A percentile compares a stretch with the other conserved stretches of the same genome.
Conservation (phyloP, 1,140 invertebrate genomes). For the Calliopsis andreniformis region DNA sequence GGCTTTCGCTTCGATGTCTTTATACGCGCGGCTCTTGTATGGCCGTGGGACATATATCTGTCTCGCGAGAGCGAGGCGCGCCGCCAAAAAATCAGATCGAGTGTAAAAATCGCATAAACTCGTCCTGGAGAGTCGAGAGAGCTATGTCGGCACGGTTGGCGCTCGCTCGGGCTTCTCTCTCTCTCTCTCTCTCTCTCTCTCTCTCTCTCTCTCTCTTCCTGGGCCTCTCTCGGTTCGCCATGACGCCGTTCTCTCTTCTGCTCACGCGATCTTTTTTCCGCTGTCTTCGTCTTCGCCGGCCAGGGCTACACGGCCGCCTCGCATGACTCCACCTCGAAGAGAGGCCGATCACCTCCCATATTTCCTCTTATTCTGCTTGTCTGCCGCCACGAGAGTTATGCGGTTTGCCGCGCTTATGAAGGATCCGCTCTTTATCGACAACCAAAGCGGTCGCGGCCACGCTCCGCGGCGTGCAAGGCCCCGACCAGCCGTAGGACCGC, state of each 20-base stretch:
- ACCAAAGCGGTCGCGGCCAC: constrained; percentile 57
- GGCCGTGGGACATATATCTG: constrained; percentile 81
- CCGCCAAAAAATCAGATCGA: constrained; percentile 83
- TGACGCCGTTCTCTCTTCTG: constrained; percentile 41
- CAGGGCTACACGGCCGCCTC: constrained; percentile 66
- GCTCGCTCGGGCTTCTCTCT: constrained; percentile 63
- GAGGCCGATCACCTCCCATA: constrained; percentile 81
- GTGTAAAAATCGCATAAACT: constrained; percentile 83
- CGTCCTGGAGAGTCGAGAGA: constrained; percentile 78
- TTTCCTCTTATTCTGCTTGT: constrained; percentile 79
- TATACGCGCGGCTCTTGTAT: constrained; percentile 81
- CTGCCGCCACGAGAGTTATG: constrained; percentile 74
- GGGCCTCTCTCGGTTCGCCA: constrained; percentile 22
- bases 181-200: constrained; percentile 41
- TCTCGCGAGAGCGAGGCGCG: constrained; percentile 80
- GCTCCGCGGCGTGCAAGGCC: not conserved
- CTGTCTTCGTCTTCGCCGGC: constrained; percentile 58
- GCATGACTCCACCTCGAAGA: constrained; percentile 76
- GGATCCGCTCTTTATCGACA: constrained; percentile 77
- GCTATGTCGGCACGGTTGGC: constrained; percentile 75
- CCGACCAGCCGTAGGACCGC: constrained; percentile 1
- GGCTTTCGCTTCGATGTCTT: constrained; percentile 81
- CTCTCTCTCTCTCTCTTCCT: constrained; percentile 26
- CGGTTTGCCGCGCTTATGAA: constrained; percentile 76
- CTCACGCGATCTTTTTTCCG: constrained; percentile 49